A percentile compares a stretch with the other conserved stretches of the same genome.
Evolutionary conservation across 2,113 vertebrate species (phyloP).

Genomic region (Sterrhoptilus dennistouni): DNA sequence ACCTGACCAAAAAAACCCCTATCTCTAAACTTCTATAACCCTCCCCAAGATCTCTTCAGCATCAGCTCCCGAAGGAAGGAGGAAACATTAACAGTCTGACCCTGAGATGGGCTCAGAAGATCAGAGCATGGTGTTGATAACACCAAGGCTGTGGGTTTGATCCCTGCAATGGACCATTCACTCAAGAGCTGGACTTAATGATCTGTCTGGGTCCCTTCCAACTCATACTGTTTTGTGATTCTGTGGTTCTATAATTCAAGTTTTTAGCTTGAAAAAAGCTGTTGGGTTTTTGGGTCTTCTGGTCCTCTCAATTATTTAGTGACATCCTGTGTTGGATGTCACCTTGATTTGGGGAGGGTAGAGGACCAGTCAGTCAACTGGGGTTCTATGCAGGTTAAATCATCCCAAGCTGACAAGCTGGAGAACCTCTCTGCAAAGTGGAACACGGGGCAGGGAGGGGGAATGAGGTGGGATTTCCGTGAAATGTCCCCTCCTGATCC

Average conservation of each 20-base stretch:
- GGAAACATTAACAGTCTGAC: background rate
- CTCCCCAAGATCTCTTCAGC: background rate
- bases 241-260: background rate
- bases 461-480: background rate
- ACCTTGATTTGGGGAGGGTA: background rate
- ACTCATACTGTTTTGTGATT: background rate
- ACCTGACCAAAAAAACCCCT: fast-evolving
- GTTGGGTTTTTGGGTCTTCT: background rate
- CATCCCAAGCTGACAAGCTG: background rate
- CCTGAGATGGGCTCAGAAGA: background rate
- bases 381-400: background rate
- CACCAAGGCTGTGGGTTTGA: background rate
- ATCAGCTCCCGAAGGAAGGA: fast-evolving
- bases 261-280: background rate
- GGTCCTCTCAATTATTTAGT: background rate
- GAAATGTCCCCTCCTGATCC: background rate
- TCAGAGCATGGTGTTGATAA: background rate
- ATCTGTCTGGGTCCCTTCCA: background rate
- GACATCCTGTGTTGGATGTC: fast-evolving
- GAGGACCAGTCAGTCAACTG: fast-evolving
- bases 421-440: background rate
- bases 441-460: background rate
- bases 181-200: fast-evolving
- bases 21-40: background rate
- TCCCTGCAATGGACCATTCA: background rate